Evolutionary conservation across 2,888 invertebrate species (phyloP), one percentile per base, ranked within the genome.

Genomic region (Ichneumoninae sp.): DNA sequence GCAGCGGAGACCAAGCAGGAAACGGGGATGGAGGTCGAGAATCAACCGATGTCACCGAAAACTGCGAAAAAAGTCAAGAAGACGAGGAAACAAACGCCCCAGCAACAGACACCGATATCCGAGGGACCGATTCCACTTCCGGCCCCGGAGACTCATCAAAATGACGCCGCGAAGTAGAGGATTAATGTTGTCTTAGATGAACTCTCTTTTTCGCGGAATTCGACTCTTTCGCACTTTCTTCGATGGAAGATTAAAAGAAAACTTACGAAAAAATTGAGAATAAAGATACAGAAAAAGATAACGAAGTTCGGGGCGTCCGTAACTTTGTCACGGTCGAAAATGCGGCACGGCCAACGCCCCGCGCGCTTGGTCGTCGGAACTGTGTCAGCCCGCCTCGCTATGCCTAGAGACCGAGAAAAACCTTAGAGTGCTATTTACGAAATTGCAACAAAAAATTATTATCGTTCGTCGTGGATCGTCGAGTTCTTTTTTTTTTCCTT

Each of bases 91-190:
- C 90, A 90, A 70, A 65, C 44, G 47, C 60, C 47, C 8, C 77
- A 80, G 60, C 65, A 83, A 52, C 84, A 87, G 7, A 84, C 85
- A 7, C 91, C 93, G 3, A 86, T 93, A 2, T 92, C 91, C 30
- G 90, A 91, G 6, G 89, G 90, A 74, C 89, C 93, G 60, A 93
- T 93, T 87, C 93, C 93, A 72, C 87, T 93, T 77, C 93, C 93
- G 66, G 88, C 91, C 3, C 92, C 93, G 13, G 89, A 90, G 26
- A 50, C 84, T 65, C 86, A 87, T 40, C 47, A 82, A 78, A 83
- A 30, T 2, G 68, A 81, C 19, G 57, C 68, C 26, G 71, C 79
- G 6, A 85, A 85, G 36, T 88, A 87, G 78, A 82, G 19, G 1
- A 72, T 74, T 1, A 72, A 47, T 57, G n/a, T 57, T 2, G 30